Evolutionary conservation across 1,140 invertebrate genomes (phyloP), one percentile per base, ranked within the genome.

Genomic region (Eurosta solidaginis): DNA sequence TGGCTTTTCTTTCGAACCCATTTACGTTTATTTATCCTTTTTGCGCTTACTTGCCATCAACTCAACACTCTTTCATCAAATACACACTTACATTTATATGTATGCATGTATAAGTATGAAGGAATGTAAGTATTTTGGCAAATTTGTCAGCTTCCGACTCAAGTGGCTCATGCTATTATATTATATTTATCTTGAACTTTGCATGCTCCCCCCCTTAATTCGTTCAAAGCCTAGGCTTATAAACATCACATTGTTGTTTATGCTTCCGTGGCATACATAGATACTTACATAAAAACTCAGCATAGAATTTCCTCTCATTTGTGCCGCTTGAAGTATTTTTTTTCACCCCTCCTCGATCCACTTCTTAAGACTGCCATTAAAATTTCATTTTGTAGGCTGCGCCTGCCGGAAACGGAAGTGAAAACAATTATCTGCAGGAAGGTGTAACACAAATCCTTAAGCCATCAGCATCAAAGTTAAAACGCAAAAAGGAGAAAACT

Each of bases 341-440:
- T 54, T 14, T 5, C 20, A 5, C 20, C 50, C 12, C 12, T 2
- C 50, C 5, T 6, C 22, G 5, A 20, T 20, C 33, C 9, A 47
- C 12, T 47, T 47, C 33, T 68, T 9, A n/a, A n/a, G n/a, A 63
- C 59, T 68, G 59, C 59, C 27, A 68, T 68, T 68, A 68, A 68
- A 68, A 68, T 29, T 68, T 68, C 59, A 68, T 68, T 68, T 68
- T 36, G 17, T 68, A 22, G 27, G 54, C 27, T 29, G 54, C 25
- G 59, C n/a, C 33, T 22, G 59, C 33, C 59, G 59, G 59, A 68
- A 68, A 22, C 5, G 59, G 59, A 68, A 40, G 59, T 42, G 59
- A 68, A 68, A 68, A 68, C 59, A 68, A 68, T 68, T 68, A 68
- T 68, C 59, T 68, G 59, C 59, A 68, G 59, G 59, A 68, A 68